A percentile compares a stretch with the other conserved stretches of the same genome.
These are phyloP conservation scores for Dryoscopus gambensis DNA, from an alignment of 2,113 vertebrate species.

Conservation along the genomic window DNA sequence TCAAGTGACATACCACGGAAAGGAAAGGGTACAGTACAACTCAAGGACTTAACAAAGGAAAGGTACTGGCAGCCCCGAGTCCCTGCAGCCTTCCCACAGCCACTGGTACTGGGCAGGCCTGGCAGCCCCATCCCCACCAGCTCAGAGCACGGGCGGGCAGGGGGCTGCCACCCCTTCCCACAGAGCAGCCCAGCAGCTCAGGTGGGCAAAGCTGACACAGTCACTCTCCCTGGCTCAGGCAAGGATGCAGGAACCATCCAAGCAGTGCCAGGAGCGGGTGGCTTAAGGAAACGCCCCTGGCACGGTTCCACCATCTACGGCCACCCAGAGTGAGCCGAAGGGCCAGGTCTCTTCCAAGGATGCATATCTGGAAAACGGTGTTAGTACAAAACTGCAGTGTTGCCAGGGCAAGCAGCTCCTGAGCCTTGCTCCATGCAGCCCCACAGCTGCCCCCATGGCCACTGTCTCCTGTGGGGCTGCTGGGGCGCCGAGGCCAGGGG, in stretches of 20 bases:
- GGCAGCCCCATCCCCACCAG: not conserved
- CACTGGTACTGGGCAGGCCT: not conserved
- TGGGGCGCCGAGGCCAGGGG: not conserved
- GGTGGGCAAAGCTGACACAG: fast-evolving
- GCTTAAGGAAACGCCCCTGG: not conserved
- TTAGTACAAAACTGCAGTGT: not conserved
- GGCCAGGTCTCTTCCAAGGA: not conserved
- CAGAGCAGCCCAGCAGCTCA: not conserved
- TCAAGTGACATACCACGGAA: constrained; percentile 64
- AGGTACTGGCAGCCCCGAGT: not conserved
- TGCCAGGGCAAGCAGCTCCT: not conserved
- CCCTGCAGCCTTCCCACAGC: not conserved
- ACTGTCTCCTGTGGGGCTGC: not conserved
- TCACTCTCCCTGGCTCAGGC: not conserved
- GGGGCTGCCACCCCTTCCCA: not conserved
- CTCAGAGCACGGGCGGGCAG: not conserved
- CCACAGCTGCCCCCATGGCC: fast-evolving
- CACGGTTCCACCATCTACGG: fast-evolving
- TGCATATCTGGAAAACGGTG: not conserved
- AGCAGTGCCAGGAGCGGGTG: fast-evolving
- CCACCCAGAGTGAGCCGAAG: not conserved
- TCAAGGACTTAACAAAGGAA: constrained; percentile 34
- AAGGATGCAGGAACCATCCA: not conserved
- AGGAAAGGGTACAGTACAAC: constrained; percentile 6
- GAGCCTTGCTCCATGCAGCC: not conserved